Conservation (phyloP, 2,113 vertebrate genomes). For the Aptenodytes forsteri region DNA sequence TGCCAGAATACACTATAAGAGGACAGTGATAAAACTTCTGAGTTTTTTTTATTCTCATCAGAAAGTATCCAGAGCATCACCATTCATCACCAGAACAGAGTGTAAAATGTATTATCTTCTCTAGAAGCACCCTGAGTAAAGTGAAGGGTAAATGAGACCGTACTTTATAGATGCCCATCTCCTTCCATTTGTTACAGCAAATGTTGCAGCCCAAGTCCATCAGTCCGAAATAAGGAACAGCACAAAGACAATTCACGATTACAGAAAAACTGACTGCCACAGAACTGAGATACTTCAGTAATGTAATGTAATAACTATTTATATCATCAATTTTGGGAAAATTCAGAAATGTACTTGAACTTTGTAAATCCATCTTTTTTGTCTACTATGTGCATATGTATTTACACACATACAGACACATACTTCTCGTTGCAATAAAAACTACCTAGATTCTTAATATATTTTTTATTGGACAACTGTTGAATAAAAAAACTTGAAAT, state of each 20-base stretch:
- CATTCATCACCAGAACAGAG: not conserved
- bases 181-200: not conserved
- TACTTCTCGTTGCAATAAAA: not conserved
- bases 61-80: not conserved
- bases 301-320: not conserved
- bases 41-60: slow-evolving; percentile 12
- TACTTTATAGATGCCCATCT: not conserved
- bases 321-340: not conserved
- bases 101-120: not conserved
- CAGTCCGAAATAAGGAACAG: not conserved
- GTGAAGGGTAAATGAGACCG: not conserved
- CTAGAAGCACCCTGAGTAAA: not conserved
- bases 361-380: not conserved
- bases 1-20: not conserved
- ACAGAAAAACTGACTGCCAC: not conserved
- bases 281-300: not conserved
- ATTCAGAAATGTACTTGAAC: not conserved
- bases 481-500: not conserved
- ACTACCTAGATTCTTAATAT: no score
- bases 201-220: not conserved
- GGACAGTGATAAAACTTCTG: not conserved
- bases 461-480: not conserved
- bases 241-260: not conserved
- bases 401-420: not conserved
- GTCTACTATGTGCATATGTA: not conserved